Base-by-base conservation (phyloP, 1,140 invertebrate genomes). In the Rhopalosiphum padi region DNA sequence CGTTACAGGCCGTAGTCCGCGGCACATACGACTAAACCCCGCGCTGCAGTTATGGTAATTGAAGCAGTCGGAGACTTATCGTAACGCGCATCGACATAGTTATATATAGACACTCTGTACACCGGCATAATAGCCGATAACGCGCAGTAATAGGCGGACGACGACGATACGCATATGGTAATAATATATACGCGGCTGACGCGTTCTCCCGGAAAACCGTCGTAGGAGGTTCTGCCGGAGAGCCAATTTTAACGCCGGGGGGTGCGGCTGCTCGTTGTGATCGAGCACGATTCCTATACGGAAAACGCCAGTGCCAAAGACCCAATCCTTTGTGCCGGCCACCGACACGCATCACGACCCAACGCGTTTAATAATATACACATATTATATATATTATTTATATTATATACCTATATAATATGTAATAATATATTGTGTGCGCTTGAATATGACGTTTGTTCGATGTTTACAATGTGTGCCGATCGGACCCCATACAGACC, bases 371-470 rank as follows among this genome's bases (percentile, higher is more conserved):
- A 60, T 60, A 60, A 68, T 15, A 68, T 68, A 51, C 15, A 51
- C 4, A 15, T n/a, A 68, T 68, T 68, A 68, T 60, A 60, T 68
- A 68, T 60, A 60, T 60, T 55, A n/a, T 23, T 8, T 55, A 25
- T 30, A 60, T 77, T 18, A 18, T 18, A 18, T n/a, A 68, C 2
- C 30, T n/a, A 77, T 21, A 68, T 8, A 9, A 77, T 21, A 68
- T 8, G 3, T 55, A 23, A 68, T 68, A 15, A 68, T 68, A 68
- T n/a, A n/a, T 77, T n/a, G n/a, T 77, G n/a, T 77, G 60, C 15
- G 30, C 60, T 30, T n/a, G 60, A n/a, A 77, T 77, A 77, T 77
- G 60, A 77, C 60, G 60, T 77, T 77, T 77, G 60, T 77, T 77
- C 60, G 60, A 22, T 77, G 60, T 77, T 77, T 77, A 77, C 60